Conservation (phyloP, 30 jellyfish, hydroid and myxozoan genomes). For the Aurelia sp. region DNA sequence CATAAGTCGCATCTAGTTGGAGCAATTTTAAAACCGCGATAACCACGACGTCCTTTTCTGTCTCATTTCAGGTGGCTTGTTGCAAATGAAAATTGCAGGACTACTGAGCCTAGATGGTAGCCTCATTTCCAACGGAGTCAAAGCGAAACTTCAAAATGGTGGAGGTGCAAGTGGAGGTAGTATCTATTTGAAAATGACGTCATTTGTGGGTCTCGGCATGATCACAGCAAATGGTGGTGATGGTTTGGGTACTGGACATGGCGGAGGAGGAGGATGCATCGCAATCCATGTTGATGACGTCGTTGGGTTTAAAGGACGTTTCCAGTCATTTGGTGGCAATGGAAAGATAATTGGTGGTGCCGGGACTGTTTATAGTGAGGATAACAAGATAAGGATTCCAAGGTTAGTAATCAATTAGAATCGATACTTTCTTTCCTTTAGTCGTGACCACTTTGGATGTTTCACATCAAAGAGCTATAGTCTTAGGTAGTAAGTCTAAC, state of each 20-base stretch:
- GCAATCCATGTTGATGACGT: constrained; percentile 60
- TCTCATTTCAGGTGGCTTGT: constrained; percentile 33
- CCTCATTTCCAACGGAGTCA: constrained; percentile 57
- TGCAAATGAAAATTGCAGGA: constrained; percentile 30
- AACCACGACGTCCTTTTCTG: neutral
- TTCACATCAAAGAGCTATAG: no score
- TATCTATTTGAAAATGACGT: constrained; percentile 25
- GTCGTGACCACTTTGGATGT: no score
- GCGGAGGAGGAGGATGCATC: constrained; percentile 82
- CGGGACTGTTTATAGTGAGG: constrained; percentile 62
- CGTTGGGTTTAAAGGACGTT: constrained; percentile 13
- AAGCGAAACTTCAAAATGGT: constrained; percentile 20
- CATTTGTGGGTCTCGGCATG: constrained; percentile 54
- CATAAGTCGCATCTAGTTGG: no score
- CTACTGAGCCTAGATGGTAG: constrained; percentile 49
- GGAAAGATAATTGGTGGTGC: constrained; percentile 71
- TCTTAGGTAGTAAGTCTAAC: no score
- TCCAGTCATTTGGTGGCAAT: constrained; percentile 68
- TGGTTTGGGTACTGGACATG: constrained; percentile 57
- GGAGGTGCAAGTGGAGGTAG: constrained; percentile 80
- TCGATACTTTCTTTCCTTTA: no score
- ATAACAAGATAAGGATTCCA: constrained; percentile 32
- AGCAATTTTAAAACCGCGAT: no score
- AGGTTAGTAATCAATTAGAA: constrained; percentile 9
- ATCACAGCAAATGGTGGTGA: constrained; percentile 58